These are phyloP conservation scores for Sterna hirundo DNA, from an alignment of 2,113 vertebrate genomes.

Conservation along the genomic window DNA sequence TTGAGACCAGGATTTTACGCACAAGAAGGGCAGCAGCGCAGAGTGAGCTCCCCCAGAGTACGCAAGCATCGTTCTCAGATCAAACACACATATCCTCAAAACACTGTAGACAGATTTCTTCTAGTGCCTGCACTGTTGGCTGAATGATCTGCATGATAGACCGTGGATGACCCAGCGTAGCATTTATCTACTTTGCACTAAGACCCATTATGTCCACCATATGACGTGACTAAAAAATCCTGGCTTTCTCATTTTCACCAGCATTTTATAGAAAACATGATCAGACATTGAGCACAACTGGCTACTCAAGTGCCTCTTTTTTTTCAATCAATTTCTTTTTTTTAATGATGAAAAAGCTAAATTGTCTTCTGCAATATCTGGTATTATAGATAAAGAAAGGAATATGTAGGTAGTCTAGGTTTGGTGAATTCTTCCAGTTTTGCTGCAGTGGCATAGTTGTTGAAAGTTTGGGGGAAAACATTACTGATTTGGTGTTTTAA, in stretches of 20 bases:
- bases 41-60: background rate
- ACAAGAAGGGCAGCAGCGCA: background rate
- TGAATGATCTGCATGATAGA: background rate
- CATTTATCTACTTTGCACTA: background rate
- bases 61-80: background rate
- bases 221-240: background rate
- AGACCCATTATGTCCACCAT: background rate
- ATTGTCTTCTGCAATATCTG: background rate
- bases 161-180: background rate
- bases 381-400: background rate
- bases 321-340: background rate
- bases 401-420: background rate
- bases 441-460: background rate
- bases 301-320: background rate
- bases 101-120: background rate
- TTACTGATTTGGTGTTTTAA: background rate
- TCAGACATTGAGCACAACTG: background rate
- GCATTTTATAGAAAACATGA: background rate
- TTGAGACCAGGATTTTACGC: background rate
- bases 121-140: background rate
- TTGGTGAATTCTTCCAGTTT: background rate
- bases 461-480: background rate
- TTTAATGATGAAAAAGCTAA: background rate
- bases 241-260: background rate
- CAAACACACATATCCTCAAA: background rate